These are phyloP conservation scores for Phrynocephalus versicolor DNA, from an alignment of 2,113 vertebrate genomes.

Conservation along the genomic window DNA sequence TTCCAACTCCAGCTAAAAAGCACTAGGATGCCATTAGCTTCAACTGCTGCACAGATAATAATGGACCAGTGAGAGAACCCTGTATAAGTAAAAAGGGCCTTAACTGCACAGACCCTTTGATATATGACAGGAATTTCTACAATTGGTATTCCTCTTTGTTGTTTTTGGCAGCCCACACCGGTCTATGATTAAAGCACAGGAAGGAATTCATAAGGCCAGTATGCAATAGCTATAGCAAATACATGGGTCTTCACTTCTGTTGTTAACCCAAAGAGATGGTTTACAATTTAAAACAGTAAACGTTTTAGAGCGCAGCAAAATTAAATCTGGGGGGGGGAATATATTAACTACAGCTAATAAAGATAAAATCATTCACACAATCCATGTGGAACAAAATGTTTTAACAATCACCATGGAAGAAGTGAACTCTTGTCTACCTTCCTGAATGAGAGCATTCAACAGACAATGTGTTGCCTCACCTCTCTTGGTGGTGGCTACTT, in stretches of 20 bases:
- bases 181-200: not conserved
- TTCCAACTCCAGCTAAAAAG: conserved; percentile 86
- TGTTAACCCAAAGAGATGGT: not conserved
- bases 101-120: not conserved
- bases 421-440: too few species aligned
- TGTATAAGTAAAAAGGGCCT: conserved; percentile 81
- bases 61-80: not conserved
- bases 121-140: fast-evolving
- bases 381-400: not conserved
- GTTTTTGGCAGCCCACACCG: not conserved
- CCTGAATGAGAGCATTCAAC: too few species aligned
- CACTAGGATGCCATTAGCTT: conserved; percentile 74
- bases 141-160: not conserved
- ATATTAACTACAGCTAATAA: too few species aligned
- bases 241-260: not conserved
- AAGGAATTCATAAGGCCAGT: not conserved
- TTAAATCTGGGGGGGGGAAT: not conserved
- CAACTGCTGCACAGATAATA: too few species aligned
- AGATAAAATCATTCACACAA: not conserved
- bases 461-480: too few species aligned
- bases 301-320: not conserved
- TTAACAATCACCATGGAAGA: too few species aligned
- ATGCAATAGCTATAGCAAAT: not conserved
- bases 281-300: too few species aligned
- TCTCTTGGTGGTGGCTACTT: too few species aligned